Evolutionary conservation across 2,113 vertebrate genomes (phyloP), one percentile per base, ranked within the genome.

Genomic region (Pollimyrus isidori): DNA sequence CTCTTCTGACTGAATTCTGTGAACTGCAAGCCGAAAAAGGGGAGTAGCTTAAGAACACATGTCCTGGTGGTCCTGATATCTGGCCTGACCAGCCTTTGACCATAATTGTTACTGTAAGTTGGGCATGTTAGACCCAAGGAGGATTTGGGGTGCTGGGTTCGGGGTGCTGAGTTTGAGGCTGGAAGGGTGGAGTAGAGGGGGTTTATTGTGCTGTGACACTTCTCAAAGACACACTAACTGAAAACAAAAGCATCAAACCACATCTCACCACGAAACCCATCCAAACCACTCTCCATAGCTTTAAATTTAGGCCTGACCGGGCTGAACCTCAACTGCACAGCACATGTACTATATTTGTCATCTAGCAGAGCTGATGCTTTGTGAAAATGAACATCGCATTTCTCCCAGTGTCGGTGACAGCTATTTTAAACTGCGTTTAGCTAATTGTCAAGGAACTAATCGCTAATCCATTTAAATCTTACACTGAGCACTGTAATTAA

Each of bases 41-140:
- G 92, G 92, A 90, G 92, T 92, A 45, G 91, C 87, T 91, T 92
- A 89, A 93, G 92, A 95, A 95, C 93, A 93, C 93, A 93, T 94
- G 88, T 91, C 93, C 92, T 93, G 93, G 95, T 94, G 90, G 86
- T 92, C 93, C 95, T 95, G 95, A 96, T 94, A 92, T 92, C 92
- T 89, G 90, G 90, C 92, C 94, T 93, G 93, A 93, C 80, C 21
- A 15, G 89, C 87, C 80, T 88, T 96, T 95, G 92, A 92, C 92
- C 91, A 91, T 94, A 95, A 96, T 94, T 95, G 95, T 95, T 94
- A n/a, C n/a, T n/a, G n/a, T n/a, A 93, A 94, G 91, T 88, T 93
- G 46, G 93, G 95, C 93, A 93, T 88, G 90, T 17, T 84, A 88
- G 91, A 88, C 87, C 42, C n/a, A 91, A 92, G 89, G 35, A 39